A percentile compares a stretch with the other conserved stretches of the same genome.
phyloP scores from a whole-genome alignment of 2,797 vertebrate species.

The Australoheros facetus region DNA sequence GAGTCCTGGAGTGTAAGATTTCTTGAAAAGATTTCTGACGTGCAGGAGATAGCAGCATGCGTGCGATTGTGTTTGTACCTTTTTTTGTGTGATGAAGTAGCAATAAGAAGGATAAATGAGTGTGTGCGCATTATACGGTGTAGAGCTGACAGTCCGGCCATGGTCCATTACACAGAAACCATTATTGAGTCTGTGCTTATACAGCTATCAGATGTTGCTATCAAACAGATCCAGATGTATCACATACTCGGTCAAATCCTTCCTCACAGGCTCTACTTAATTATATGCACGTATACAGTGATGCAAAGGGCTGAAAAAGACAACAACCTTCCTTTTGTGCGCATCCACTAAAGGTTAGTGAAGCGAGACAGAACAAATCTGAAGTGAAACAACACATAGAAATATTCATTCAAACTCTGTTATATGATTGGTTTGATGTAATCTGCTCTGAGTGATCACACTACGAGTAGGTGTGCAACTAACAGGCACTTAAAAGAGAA shows the following conservation, averaged over 20 bases:
- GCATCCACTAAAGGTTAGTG: background rate
- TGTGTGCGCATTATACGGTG: conserved; percentile 45
- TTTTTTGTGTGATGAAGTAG: conserved; percentile 3
- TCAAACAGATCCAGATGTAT: conserved; percentile 1
- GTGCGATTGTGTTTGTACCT: background rate
- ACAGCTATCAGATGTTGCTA: conserved; percentile 32
- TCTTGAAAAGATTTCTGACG: background rate
- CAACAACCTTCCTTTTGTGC: conserved; percentile 16
- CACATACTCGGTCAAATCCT: background rate
- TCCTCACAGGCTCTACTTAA: conserved; percentile 7
- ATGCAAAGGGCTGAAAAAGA: background rate
- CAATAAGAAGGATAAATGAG: background rate
- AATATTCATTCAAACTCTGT: conserved; percentile 2
- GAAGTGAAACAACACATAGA: conserved; percentile 14
- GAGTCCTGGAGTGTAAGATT: background rate
- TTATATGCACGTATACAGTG: conserved; percentile 3
- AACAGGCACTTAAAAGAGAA: background rate
- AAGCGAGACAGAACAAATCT: conserved; percentile 12
- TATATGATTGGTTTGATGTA: background rate
- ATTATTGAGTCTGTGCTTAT: conserved; percentile 37
- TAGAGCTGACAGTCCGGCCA: conserved; percentile 50
- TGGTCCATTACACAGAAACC: conserved; percentile 61
- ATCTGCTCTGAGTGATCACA: conserved; percentile 10
- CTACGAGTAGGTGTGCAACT: background rate
- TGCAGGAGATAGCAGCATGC: background rate